Conservation (phyloP, 37 sponge, comb jelly and placozoan species). For the Aplysina aerophoba region DNA sequence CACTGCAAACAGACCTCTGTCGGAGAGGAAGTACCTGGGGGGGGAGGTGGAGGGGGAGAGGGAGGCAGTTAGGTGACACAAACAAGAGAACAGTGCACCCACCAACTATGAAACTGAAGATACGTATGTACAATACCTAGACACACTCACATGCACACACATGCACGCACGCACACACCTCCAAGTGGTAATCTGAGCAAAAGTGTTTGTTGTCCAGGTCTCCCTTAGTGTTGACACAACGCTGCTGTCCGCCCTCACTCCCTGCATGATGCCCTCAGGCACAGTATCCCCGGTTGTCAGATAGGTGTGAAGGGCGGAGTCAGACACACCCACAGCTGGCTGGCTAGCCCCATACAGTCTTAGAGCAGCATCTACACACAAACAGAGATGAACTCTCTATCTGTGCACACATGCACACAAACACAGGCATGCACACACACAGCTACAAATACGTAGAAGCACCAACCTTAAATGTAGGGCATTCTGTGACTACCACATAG, state of each 20-base stretch:
- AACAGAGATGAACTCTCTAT: not conserved
- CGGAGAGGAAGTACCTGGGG: not conserved
- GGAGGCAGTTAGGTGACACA: too few species aligned
- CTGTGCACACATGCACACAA: not conserved
- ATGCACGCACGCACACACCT: constrained; percentile 2
- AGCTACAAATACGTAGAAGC: too few species aligned
- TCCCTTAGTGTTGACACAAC: not conserved
- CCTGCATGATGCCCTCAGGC: too few species aligned
- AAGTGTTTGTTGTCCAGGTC: not conserved
- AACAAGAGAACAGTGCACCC: too few species aligned
- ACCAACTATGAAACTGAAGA: not conserved
- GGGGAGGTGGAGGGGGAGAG: too few species aligned
- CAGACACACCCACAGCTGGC: too few species aligned
- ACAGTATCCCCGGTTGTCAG: too few species aligned
- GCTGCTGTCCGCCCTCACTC: not conserved
- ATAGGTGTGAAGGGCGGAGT: too few species aligned
- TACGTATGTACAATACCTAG: not conserved
- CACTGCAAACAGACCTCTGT: not conserved
- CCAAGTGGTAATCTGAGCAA: not conserved
- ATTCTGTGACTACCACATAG: too few species aligned
- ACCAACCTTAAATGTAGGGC: too few species aligned
- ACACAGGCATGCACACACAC: constrained; percentile 11
- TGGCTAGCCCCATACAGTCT: not conserved
- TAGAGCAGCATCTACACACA: not conserved
- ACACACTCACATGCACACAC: not conserved